These are phyloP conservation scores for Paracyclopina nana DNA, from an alignment of 1,140 invertebrate genomes.

Conservation along the genomic window DNA sequence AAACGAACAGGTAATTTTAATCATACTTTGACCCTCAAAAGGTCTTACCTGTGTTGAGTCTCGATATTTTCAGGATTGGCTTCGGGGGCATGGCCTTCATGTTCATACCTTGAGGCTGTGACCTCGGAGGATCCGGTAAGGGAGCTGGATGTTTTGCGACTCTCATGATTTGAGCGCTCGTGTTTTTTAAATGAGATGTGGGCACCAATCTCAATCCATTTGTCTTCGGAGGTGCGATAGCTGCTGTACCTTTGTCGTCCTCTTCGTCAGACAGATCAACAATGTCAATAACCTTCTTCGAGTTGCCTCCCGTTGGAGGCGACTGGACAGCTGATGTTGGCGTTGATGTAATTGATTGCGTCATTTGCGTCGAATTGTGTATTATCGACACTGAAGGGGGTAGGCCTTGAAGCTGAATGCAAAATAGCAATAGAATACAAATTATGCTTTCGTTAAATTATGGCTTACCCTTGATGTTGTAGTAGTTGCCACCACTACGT, in stretches of 20 bases:
- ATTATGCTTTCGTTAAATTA: too few species aligned
- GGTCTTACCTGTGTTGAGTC: slow-evolving; percentile 3
- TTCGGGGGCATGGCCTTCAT: not conserved
- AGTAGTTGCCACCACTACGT: too few species aligned
- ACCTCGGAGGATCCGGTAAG: not conserved
- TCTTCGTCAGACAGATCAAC: slow-evolving; percentile 8
- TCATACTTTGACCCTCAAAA: not conserved
- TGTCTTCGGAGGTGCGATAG: too few species aligned
- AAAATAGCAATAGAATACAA: too few species aligned
- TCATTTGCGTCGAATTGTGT: not conserved
- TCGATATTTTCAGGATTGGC: not conserved
- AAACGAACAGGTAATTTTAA: slow-evolving; percentile 2
- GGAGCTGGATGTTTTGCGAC: slow-evolving; percentile 1
- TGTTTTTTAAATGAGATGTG: too few species aligned
- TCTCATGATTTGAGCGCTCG: too few species aligned
- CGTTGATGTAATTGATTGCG: not conserved
- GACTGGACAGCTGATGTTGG: not conserved
- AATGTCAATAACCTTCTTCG: not conserved
- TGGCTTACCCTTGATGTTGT: too few species aligned
- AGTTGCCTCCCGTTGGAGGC: not conserved
- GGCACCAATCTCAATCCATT: not conserved
- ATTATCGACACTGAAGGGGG: not conserved
- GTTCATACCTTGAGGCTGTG: not conserved
- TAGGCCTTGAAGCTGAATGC: too few species aligned
- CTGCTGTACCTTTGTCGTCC: not conserved